Evolutionary conservation across 1,140 invertebrate species (phyloP), one percentile per base, ranked within the genome.

Genomic region (Drosophila lini): DNA sequence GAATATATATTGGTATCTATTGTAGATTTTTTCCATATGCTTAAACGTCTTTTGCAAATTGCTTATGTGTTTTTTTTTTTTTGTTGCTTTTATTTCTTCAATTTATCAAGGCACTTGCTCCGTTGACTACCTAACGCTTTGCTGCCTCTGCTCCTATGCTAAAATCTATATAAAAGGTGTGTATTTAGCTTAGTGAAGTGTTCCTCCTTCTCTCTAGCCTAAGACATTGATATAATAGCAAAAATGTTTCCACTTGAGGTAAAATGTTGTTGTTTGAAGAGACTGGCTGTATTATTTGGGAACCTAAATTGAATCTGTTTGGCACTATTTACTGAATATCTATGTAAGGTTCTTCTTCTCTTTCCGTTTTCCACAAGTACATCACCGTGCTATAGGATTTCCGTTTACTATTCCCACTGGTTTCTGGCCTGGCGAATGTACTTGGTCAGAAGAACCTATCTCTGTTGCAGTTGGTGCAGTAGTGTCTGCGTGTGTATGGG

Each of bases 41-140:
- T 50, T 36, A 68, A 69, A 41, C 36, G 19, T 58, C 11, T 34
- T 34, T n/a, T 67, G 73, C 73, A 42, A 67, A 76, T 77, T 71
- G 74, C 31, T 64, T 77, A 42, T 59, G 40, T 41, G 65, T 40
- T 45, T 6, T 32, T 34, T 6, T 32, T 34, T 19, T 16, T 11
- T 19, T 22, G n/a, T 19, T 25, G 5, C 2, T 53, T 53, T 15
- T 22, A 22, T 53, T 64, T 13, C 53, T 50, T 68, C n/a, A 53
- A 47, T 64, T 74, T 63, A 55, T 69, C 50, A 86, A 86, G 82
- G 82, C 82, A 86, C 82, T 88, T 85, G 78, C 70, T 64, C 22
- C 53, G 73, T 60, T 53, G 70, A 74, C 69, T 74, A 60, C 25
- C 68, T 40, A 74, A 74, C 47, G 69, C 22, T 16, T 19, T 38